Conservation (phyloP, 2,797 vertebrate genomes). For the Crenichthys baileyi region DNA sequence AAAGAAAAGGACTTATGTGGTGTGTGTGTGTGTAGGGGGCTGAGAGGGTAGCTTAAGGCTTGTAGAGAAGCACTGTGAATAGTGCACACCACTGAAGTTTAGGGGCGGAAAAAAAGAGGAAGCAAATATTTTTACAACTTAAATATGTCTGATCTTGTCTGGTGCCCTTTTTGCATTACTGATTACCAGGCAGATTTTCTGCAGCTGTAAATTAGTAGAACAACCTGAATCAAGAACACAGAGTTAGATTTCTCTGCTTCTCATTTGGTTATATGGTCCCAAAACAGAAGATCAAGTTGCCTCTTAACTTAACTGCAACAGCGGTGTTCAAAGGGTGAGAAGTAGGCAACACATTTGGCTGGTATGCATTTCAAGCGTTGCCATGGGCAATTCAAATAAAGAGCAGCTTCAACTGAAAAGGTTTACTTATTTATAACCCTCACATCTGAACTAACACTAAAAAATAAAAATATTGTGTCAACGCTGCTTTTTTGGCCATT, state of each 20-base stretch:
- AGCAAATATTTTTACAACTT: slow-evolving; percentile 25
- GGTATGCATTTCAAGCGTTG: slow-evolving; percentile 14
- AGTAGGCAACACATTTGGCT: background rate
- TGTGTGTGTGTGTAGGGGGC: slow-evolving; percentile 22
- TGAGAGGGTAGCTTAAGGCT: slow-evolving; percentile 41
- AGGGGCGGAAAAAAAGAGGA: background rate
- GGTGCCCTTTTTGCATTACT: background rate
- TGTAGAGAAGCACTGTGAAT: slow-evolving; percentile 37
- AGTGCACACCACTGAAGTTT: slow-evolving; percentile 18
- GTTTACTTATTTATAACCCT: background rate
- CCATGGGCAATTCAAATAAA: slow-evolving; percentile 27
- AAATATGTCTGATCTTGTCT: slow-evolving; percentile 43
- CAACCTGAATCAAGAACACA: background rate
- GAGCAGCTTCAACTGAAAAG: slow-evolving; percentile 5
- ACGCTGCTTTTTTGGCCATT: background rate
- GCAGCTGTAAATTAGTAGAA: background rate
- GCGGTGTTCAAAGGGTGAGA: background rate
- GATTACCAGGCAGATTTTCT: slow-evolving; percentile 18
- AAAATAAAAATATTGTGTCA: background rate
- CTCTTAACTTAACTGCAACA: background rate
- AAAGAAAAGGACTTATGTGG: slow-evolving; percentile 53
- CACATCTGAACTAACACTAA: no score
- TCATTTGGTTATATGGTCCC: background rate
- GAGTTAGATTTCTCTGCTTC: background rate
- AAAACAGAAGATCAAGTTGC: background rate